Conservation (phyloP, 2,888 invertebrate species). For the Coecobrya sp. region DNA sequence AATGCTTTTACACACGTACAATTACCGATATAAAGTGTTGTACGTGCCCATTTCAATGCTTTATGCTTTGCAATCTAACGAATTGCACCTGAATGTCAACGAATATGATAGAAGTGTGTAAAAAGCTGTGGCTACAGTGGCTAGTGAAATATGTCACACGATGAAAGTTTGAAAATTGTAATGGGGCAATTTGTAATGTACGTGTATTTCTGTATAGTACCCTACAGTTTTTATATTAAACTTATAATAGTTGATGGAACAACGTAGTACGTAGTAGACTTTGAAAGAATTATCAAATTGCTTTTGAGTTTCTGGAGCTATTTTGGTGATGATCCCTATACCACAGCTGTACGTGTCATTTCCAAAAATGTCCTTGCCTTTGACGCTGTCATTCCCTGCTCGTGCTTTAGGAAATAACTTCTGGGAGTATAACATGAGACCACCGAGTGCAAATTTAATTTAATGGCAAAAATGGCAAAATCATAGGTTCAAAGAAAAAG, state of each 20-base stretch:
- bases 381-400: neutral
- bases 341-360: neutral
- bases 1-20: neutral
- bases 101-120: neutral
- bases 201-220: neutral
- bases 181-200: no score
- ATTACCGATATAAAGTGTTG: neutral
- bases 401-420: neutral
- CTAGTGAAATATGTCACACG: neutral
- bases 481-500: no score
- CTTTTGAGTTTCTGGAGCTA: neutral
- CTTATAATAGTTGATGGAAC: no score
- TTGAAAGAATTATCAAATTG: no score
- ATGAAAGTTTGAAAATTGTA: neutral
- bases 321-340: neutral
- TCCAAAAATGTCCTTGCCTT: neutral
- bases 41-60: neutral
- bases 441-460: conserved; percentile 1
- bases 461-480: neutral
- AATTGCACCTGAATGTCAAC: no score
- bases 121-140: neutral
- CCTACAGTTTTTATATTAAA: no score
- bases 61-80: neutral
- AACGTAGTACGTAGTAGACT: no score
- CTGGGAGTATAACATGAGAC: neutral